These are phyloP conservation scores for Lithobates pipiens DNA, from an alignment of 2,797 vertebrate species.

Conservation along the genomic window DNA sequence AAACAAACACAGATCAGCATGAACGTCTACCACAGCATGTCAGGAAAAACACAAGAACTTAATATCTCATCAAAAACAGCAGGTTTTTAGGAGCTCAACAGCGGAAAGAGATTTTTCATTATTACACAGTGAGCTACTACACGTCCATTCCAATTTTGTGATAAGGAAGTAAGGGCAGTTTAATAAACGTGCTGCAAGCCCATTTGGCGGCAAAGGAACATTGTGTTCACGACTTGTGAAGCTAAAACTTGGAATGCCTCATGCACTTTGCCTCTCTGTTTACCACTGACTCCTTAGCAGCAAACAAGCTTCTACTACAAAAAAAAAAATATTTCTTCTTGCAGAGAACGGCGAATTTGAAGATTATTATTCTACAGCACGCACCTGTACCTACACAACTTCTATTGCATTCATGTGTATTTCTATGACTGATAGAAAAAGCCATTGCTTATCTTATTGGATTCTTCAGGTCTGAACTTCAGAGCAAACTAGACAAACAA, in stretches of 20 bases:
- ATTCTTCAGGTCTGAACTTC: not conserved
- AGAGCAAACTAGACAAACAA: not conserved
- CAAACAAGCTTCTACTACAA: constrained; percentile 8
- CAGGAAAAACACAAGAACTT: constrained; percentile 37
- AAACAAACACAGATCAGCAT: constrained; percentile 28
- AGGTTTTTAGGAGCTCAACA: constrained; percentile 22
- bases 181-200: constrained; percentile 38
- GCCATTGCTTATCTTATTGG: not conserved
- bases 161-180: constrained; percentile 32
- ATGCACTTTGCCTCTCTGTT: constrained; percentile 11
- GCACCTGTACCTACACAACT: not conserved
- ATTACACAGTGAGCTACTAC: constrained; percentile 33
- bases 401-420: not conserved
- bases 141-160: constrained; percentile 41
- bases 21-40: constrained; percentile 35
- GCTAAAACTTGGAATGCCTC: not conserved
- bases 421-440: not conserved
- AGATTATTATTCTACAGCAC: not conserved
- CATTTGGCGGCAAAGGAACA: constrained; percentile 47
- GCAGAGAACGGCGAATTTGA: not conserved
- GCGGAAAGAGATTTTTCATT: constrained; percentile 49
- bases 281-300: not conserved
- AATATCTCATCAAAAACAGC: constrained; percentile 48
- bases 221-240: constrained; percentile 19
- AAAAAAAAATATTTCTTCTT: constrained; percentile 12